Base-by-base conservation (phyloP, 2,888 invertebrate genomes). In the Chaetoderma sp. region DNA sequence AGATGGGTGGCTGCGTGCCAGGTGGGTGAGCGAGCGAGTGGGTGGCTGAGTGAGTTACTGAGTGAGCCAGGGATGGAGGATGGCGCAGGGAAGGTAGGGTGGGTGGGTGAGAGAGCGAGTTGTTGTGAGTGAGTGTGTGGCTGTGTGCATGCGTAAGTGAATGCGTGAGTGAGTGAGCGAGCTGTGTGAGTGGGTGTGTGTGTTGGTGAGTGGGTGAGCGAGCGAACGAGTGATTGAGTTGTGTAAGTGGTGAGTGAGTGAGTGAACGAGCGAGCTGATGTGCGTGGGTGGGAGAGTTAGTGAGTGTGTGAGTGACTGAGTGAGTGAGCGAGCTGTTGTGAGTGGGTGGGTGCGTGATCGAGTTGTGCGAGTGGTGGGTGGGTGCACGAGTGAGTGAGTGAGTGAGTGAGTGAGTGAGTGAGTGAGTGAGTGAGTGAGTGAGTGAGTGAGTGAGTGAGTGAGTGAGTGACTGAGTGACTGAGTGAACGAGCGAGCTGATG, bases 381-480 rank as follows among this genome's bases (percentile, higher is more conserved):
- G n/a, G n/a, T n/a, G n/a, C n/a, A n/a, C n/a, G n/a, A n/a, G n/a
- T n/a, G n/a, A n/a, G n/a, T n/a, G n/a, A n/a, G n/a, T n/a, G n/a
- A n/a, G n/a, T n/a, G n/a, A n/a, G n/a, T n/a, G n/a, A n/a, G n/a
- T n/a, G n/a, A n/a, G n/a, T n/a, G n/a, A n/a, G n/a, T n/a, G n/a
- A 4, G 13, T 1, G 6, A 23, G n/a, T 30, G 10, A 30, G 33
- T 1, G 16, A 25, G 4, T 23, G 23, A 39, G 3, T 13, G 4
- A 50, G 36, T 36, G 50, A 32, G 10, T 49, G 32, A 60, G 36
- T 49, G 33, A 60, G 32, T 49, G 49, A 32, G 49, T 49, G 33
- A 60, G 49, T 33, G 32, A 60, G 49, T 33, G 60, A 49, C 44
- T 44, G n/a, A n/a, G n/a, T n/a, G n/a, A n/a, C n/a, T n/a, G n/a